Conservation (phyloP, 2,888 invertebrate species). For the Eilema griseolum region DNA sequence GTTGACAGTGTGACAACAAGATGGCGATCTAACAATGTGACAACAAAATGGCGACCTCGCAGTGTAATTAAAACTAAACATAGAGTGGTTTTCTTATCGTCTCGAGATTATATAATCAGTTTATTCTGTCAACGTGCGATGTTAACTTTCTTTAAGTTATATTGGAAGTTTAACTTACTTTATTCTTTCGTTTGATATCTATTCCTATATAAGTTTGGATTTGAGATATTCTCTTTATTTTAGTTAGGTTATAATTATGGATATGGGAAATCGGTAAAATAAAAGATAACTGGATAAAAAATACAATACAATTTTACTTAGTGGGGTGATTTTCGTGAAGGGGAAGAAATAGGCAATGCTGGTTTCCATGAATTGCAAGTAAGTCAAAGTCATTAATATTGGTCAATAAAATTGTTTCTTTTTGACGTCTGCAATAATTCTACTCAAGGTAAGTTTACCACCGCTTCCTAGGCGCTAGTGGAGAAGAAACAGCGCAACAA, state of each 20-base stretch:
- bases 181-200: neutral
- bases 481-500: too few species aligned
- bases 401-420: too few species aligned
- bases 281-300: too few species aligned
- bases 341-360: neutral
- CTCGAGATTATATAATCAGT: conserved; percentile 23
- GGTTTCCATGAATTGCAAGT: neutral
- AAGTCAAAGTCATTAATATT: neutral
- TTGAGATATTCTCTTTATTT: neutral
- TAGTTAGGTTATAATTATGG: neutral
- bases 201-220: neutral
- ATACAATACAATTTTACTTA: too few species aligned
- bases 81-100: conserved; percentile 39
- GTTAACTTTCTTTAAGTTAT: conserved; percentile 8
- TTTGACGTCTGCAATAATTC: too few species aligned
- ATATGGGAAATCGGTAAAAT: too few species aligned
- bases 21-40: conserved; percentile 48
- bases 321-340: too few species aligned
- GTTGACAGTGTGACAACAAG: conserved; percentile 29
- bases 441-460: too few species aligned
- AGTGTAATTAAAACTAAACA: conserved; percentile 54
- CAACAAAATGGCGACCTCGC: conserved; percentile 40
- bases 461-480: too few species aligned
- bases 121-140: conserved; percentile 10
- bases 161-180: neutral